phyloP scores from a whole-genome alignment of 1,140 invertebrate genomes.

The Drosophila ananassae region DNA sequence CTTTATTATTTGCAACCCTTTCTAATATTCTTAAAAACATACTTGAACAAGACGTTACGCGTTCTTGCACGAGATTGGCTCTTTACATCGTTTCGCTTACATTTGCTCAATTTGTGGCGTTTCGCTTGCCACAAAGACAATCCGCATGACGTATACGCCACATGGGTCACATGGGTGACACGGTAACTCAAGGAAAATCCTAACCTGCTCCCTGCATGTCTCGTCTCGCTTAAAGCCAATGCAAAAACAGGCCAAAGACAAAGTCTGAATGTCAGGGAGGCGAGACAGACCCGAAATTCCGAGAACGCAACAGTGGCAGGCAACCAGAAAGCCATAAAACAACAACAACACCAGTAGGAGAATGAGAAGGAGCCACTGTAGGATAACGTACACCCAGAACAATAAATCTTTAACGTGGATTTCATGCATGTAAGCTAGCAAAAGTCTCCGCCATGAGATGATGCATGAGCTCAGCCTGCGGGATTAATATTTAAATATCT shows the following conservation, averaged over 20 bases:
- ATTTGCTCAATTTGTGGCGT: slow-evolving; percentile 27
- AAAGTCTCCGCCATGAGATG: slow-evolving; percentile 45
- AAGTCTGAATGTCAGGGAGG: slow-evolving; percentile 59
- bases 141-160: slow-evolving; percentile 66
- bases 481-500: slow-evolving; percentile 59
- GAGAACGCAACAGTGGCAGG: slow-evolving; percentile 51
- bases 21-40: not conserved
- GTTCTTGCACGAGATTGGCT: slow-evolving; percentile 6
- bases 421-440: slow-evolving; percentile 66
- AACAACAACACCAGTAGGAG: slow-evolving; percentile 13
- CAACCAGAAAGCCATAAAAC: slow-evolving; percentile 25
- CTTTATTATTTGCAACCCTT: not conserved
- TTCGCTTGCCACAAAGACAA: slow-evolving; percentile 41
- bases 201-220: slow-evolving; percentile 24
- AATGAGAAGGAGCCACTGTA: slow-evolving; percentile 1
- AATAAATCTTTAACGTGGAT: slow-evolving; percentile 74
- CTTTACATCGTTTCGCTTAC: slow-evolving; percentile 1
- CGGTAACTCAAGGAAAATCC: slow-evolving; percentile 23
- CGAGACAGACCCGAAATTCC: slow-evolving; percentile 63
- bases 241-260: slow-evolving; percentile 63
- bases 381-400: slow-evolving; percentile 14
- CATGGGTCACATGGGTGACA: slow-evolving; percentile 47
- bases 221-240: slow-evolving; percentile 66
- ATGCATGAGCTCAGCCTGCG: slow-evolving; percentile 48
- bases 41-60: not conserved